phyloP scores from a whole-genome alignment of 2,797 vertebrate genomes.

The Cyclopterus lumpus region DNA sequence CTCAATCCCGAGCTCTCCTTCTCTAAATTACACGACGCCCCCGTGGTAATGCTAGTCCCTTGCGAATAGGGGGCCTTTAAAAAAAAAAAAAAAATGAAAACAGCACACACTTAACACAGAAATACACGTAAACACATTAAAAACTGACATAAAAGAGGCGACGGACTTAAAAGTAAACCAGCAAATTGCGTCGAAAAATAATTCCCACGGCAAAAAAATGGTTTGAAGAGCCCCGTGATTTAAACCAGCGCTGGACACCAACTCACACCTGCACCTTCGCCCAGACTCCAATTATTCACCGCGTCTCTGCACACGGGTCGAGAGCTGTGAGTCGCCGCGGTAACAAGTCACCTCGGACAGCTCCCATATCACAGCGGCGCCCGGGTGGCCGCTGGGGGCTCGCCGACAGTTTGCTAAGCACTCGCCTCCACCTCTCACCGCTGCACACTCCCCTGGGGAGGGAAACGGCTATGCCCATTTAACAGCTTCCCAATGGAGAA shows the following conservation, averaged over 20 bases:
- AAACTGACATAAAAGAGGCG: no score
- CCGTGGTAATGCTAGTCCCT: not conserved
- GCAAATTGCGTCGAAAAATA: not conserved
- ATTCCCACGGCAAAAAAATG: no score
- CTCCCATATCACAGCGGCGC: conserved; percentile 47
- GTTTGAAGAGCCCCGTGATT: conserved; percentile 26
- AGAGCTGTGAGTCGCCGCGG: conserved; percentile 30
- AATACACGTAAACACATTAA: not conserved
- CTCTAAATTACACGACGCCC: not conserved
- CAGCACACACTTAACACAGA: not conserved
- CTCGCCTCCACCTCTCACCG: conserved; percentile 46
- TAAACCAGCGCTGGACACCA: conserved; percentile 23
- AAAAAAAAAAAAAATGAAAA: not conserved
- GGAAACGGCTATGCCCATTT: conserved; percentile 49
- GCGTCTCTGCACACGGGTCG: conserved; percentile 26
- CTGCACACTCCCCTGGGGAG: conserved; percentile 46
- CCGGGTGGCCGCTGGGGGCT: conserved; percentile 46
- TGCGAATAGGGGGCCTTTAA: not conserved
- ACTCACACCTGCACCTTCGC: conserved; percentile 8
- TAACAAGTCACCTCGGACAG: conserved; percentile 62
- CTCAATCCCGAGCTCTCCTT: not conserved
- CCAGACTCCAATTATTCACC: conserved; percentile 55
- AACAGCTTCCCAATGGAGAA: conserved; percentile 56
- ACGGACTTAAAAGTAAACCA: no score
- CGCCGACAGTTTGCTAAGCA: conserved; percentile 48